Evolutionary conservation across 1,140 invertebrate species (phyloP), one percentile per base, ranked within the genome.

Genomic region (Aphelinus atriplicis): DNA sequence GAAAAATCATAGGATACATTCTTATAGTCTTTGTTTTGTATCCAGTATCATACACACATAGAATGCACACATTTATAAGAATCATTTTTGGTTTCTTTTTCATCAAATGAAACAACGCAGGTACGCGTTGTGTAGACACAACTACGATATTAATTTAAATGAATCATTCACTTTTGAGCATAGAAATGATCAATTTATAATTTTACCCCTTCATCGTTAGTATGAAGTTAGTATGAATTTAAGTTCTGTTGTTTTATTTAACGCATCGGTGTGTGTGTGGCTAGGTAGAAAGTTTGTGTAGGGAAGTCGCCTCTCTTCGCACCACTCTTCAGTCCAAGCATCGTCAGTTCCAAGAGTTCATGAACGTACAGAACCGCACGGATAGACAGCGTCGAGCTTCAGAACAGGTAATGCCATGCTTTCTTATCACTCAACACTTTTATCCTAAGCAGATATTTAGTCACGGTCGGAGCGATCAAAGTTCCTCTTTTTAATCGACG

Each of bases 241-340:
- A 10, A 60, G 43, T 69, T 69, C 65, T 74, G 48, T 83, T 85
- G 79, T 83, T 80, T 83, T 86, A 83, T 84, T 87, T 87, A 87
- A 87, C 82, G 83, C 80, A 85, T 85, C 83, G 83, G 80, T 85
- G 79, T 85, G 82, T 87, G 80, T 85, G 84, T 80, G 85, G 85
- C 84, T 84, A 88, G 87, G 87, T 87, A 88, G 85, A 87, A 87
- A 87, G 79, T 88, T 87, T 88, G 83, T 86, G 85, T 87, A 87
- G 85, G 83, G 86, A 88, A 87, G 82, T 87, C 80, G 83, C 86
- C 84, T 88, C 85, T 83, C 87, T 88, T 68, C 85, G 86, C 78
- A 86, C 86, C 78, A 86, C 81, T 81, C 84, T 88, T 77, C 87
- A 87, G 78, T 86, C 85, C 82, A 88, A 87, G 78, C 85, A 87